Base-by-base conservation (phyloP, 1,140 invertebrate species). In the Zaprionus nigranus region DNA sequence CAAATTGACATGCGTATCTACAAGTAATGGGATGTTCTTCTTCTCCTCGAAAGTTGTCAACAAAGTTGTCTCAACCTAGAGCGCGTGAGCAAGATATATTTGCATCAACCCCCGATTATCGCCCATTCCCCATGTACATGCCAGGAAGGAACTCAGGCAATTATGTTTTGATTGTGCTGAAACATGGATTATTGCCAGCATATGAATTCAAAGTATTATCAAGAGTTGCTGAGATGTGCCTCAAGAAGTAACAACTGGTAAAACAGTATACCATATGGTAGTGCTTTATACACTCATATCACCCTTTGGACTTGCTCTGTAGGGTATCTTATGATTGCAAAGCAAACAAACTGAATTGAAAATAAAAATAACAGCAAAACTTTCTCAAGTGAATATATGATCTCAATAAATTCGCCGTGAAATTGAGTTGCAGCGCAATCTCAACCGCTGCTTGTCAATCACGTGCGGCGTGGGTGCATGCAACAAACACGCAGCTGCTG, bases 1-100 rank as follows among this genome's bases (percentile, higher is more conserved):
- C n/a, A 43, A 59, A 59, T 59, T 59, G 57, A 38, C 57, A 22
- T 59, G 22, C 57, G 22, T 13, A 15, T 24, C 24, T 34, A 17
- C 28, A 7, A 20, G 12, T 7, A 46, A n/a, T 17, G 40, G 40
- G 15, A n/a, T n/a, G 15, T n/a, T n/a, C 38, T 40, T 40, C 15
- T 7, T n/a, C 15, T 9, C 7, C 12, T 17, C 9, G 46, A 9
- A 49, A 49, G 17, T 49, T 49, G 2, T 9, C 46, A 13, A 51
- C 2, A 13, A 51, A 51, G 46, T 51, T 51, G 9, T 24, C 9
- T 3, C 11, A 2, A 12, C 6, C 20, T 51, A 9, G 38, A 30
- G 9, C 30, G 28, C 28, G 28, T 17, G n/a, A 7, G 38, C 38
- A 6, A n/a, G 38, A n/a, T n/a, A 15, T 38, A 40, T n/a, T 13